These are phyloP conservation scores for Protula sp. DNA, from an alignment of 2,888 invertebrate species.

Conservation along the genomic window DNA sequence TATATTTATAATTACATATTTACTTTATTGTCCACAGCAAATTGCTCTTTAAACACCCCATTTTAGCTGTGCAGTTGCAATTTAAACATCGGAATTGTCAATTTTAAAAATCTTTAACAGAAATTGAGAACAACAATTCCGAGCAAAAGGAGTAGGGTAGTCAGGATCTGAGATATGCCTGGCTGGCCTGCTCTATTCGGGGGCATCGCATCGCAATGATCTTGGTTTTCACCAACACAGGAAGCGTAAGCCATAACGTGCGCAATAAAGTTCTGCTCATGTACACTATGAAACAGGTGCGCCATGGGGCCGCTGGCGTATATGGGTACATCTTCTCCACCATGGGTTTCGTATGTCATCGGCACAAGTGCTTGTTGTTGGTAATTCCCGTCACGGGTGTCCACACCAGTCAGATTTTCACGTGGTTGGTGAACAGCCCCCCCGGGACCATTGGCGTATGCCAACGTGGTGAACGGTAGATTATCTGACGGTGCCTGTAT, in stretches of 20 bases:
- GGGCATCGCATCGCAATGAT: conserved; percentile 10
- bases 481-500: neutral
- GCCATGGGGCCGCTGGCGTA: conserved; percentile 77
- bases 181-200: too few relatives aligned
- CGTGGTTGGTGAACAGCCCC: neutral
- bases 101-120: too few relatives aligned
- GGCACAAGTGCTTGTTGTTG: conserved; percentile 21
- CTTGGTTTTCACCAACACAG: conserved; percentile 60
- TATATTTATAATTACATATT: too few relatives aligned
- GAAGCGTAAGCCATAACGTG: conserved; percentile 78
- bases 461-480: neutral
- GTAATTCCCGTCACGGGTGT: neutral
- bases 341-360: conserved; percentile 44
- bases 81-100: too few relatives aligned
- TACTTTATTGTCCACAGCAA: too few relatives aligned
- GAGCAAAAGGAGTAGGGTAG: too few relatives aligned
- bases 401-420: neutral
- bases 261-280: conserved; percentile 84
- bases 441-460: neutral
- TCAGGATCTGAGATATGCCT: too few relatives aligned
- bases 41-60: too few relatives aligned
- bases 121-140: too few relatives aligned
- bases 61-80: too few relatives aligned
- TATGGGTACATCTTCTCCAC: conserved; percentile 72
- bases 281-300: conserved; percentile 73